These are phyloP conservation scores for Callorhinus ursinus DNA, from an alignment of 2,113 vertebrate species.

Conservation along the genomic window DNA sequence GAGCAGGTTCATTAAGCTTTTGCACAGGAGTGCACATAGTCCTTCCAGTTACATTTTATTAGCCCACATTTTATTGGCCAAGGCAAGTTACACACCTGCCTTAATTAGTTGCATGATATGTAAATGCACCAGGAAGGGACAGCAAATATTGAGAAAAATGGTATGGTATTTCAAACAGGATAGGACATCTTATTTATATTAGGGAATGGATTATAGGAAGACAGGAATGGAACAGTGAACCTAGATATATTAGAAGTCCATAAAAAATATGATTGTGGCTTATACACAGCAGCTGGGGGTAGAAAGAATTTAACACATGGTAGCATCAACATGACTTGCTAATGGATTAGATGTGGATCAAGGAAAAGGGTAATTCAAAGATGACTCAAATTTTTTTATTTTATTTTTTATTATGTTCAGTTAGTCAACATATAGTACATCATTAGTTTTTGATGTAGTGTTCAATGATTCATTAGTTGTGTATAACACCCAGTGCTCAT, in stretches of 20 bases:
- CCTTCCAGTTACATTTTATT: background rate
- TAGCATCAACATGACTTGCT: background rate
- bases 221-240: background rate
- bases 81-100: background rate
- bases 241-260: background rate
- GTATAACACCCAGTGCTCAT: no score
- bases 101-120: background rate
- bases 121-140: background rate
- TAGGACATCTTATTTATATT: background rate
- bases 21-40: background rate
- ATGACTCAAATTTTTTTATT: no score
- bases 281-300: background rate
- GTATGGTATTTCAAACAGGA: background rate
- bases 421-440: no score
- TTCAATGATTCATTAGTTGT: no score
- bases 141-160: background rate
- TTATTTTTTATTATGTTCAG: no score
- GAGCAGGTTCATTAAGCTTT: background rate
- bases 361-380: constrained; percentile 2
- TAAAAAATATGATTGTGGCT: background rate
- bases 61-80: background rate
- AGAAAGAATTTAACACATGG: background rate
- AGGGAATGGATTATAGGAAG: background rate
- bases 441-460: no score
- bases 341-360: background rate